Evolutionary conservation across 1,140 invertebrate genomes (phyloP), one percentile per base, ranked within the genome.

Genomic region (Monochamus saltuarius): DNA sequence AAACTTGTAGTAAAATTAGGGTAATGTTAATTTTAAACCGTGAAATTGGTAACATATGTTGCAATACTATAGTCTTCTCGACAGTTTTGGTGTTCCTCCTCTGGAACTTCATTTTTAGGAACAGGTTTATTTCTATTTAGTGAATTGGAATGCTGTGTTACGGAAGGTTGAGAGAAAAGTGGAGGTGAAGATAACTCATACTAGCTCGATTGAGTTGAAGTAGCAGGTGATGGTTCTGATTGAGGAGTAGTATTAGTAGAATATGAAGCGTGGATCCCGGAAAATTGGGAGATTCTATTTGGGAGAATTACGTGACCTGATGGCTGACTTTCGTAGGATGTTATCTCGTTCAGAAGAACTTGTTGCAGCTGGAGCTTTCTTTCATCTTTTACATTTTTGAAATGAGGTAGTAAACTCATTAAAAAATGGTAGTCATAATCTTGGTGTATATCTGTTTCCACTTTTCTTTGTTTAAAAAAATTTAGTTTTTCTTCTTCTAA

Each of bases 1-100:
- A 47, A 47, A 16, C 22, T 29, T 29, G 22, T 29, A 29, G 22
- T 29, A 29, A 29, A 29, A 29, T 29, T 29, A 29, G 19, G 45
- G 13, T 22, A 47, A 47, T 47, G 14, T 22, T 13, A 47, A 22
- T 47, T 47, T 47, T 16, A 29, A 16, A 47, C 19, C 45, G 11
- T 14, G 19, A 47, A 47, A 47, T 47, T 47, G 45, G 45, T 47
- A 47, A 47, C 45, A 47, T 47, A 47, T 47, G 45, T 47, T 16
- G 45, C 45, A 47, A 47, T 22, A 47, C 10, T 22, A 22, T 47
- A 19, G 19, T 14, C 13, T 47, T 16, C 19, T 47, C 19, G 13
- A 19, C 22, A 29, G 22, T 29, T 6, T 29, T 29, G 22, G 22
- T 29, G 22, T 29, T 29, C 22, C 22, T 29, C 22, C 22, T 29